Base-by-base conservation (phyloP, 2,888 invertebrate species). In the Steinernema carpocapsae region DNA sequence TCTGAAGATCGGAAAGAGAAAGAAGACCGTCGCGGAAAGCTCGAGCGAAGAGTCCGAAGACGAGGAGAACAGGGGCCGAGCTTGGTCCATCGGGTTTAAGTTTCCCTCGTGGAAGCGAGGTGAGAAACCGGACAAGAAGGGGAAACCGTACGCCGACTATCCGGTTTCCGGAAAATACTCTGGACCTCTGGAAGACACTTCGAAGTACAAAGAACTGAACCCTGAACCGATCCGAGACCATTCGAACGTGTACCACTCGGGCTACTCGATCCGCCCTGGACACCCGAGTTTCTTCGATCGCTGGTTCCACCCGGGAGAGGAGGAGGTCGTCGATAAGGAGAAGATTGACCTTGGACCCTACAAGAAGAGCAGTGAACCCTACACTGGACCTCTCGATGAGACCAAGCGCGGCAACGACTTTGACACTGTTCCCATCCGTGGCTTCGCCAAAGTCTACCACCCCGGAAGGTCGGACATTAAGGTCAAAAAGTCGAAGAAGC, bases 171-270 rank as follows among this genome's bases (percentile, higher is more conserved):
- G 51, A n/a, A 17, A 43, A 0, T 76, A 71, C 73, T 22, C 29
- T n/a, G 76, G 76, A 26, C 71, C 73, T 22, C 37, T 76, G 14
- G 71, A 76, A 12, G 70, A 17, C 29, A 24, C 51, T 1, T 70
- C 48, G 24, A 71, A 70, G 19, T 45, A 59, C 29, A 3, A 46
- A 26, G 74, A 59, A 19, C 72, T 70, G 1, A 19, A 17, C 74
- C 43, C 48, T 19, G 78, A 77, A 45, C 83, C 83, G 2, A 78
- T 83, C 43, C 74, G 80, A n/a, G 77, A 77, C 56, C 79, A 77
- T 48, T 80, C 80, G 14, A 77, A 79, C 59, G 76, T 83, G 12
- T 71, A 51, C 51, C 74, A 74, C 56, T 74, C 74, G n/a, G 74
- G 74, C 22, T 43, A 46, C 29, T 74, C 74, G n/a, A 10, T 29